phyloP scores from a whole-genome alignment of 2,797 vertebrate genomes.

The Manis javanica region DNA sequence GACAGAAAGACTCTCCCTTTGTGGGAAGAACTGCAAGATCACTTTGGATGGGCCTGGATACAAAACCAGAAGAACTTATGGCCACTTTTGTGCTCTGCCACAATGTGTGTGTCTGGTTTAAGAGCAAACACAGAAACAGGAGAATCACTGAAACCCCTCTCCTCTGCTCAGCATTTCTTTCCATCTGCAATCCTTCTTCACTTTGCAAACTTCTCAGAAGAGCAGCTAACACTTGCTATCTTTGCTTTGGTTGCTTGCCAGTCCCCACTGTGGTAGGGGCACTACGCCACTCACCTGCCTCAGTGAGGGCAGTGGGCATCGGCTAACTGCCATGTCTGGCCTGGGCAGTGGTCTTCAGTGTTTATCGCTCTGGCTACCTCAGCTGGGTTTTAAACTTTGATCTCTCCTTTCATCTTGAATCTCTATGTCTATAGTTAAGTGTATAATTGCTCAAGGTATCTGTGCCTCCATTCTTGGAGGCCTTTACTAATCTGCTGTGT shows the following conservation, averaged over 20 bases:
- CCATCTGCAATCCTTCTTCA: not conserved
- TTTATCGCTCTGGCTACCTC: no score
- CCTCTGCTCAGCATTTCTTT: not conserved
- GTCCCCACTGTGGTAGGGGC: not conserved
- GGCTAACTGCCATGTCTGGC: fast-evolving
- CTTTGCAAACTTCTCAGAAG: not conserved
- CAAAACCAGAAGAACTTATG: not conserved
- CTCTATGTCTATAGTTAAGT: not conserved
- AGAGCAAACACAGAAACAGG: not conserved
- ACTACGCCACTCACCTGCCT: not conserved
- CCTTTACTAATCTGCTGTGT: not conserved
- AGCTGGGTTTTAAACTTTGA: fast-evolving
- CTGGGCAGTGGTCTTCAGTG: fast-evolving
- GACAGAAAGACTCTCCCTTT: not conserved
- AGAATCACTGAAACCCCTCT: not conserved
- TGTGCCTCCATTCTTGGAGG: not conserved
- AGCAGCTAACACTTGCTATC: not conserved
- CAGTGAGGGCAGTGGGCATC: not conserved
- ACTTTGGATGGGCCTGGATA: no score
- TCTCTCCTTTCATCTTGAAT: not conserved
- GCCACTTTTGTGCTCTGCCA: not conserved
- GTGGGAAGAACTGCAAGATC: not conserved
- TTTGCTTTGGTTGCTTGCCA: not conserved
- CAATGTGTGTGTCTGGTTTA: fast-evolving
- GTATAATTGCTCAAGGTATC: not conserved